Evolutionary conservation across 2,797 vertebrate species (phyloP).

Genomic region (Spinus olivaceus): DNA sequence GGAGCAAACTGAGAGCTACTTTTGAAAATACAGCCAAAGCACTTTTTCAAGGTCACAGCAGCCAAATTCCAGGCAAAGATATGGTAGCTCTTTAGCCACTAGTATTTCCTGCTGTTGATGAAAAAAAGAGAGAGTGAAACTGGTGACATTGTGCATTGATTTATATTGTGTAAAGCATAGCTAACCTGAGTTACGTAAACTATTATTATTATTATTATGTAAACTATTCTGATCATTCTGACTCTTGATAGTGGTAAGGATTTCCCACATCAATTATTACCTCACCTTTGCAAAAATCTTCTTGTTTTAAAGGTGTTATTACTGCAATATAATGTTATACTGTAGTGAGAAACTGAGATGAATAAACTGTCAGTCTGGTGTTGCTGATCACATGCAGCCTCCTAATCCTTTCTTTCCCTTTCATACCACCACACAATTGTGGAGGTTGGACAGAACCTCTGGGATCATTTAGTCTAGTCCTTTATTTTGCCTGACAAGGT

Average conservation of each 20-base stretch:
- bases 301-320: neutral
- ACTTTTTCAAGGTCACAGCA: neutral
- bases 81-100: neutral
- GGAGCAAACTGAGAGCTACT: neutral
- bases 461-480: neutral
- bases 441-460: neutral
- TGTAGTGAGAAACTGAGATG: neutral
- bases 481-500: neutral
- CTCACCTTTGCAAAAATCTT: neutral
- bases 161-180: neutral
- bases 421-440: neutral
- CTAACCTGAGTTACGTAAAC: neutral
- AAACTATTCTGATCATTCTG: neutral
- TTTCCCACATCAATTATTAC: neutral
- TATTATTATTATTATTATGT: no score
- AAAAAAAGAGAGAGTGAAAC: neutral
- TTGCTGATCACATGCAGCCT: neutral
- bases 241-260: neutral
- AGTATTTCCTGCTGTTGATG: neutral
- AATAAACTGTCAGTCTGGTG: neutral
- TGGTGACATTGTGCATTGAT: neutral
- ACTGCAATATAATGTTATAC: neutral
- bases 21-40: neutral
- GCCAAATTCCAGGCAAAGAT: neutral
- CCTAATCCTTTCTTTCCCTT: neutral